These are phyloP conservation scores for Tuta absoluta DNA, from an alignment of 2,888 invertebrate genomes.

Conservation along the genomic window DNA sequence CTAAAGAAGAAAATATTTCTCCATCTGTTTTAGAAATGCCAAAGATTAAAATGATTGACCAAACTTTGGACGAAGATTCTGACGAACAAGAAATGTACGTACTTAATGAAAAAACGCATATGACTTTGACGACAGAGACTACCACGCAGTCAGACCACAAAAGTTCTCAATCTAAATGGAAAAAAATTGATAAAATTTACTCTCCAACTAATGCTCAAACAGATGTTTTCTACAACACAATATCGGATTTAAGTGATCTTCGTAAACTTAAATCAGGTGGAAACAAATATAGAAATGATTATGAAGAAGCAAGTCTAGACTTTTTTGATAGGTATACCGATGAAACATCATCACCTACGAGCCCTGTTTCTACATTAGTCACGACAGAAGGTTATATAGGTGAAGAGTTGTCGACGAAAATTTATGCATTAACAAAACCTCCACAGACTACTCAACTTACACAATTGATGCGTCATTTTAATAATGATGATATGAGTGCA, in stretches of 20 bases:
- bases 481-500: slow-evolving; percentile 29
- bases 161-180: neutral
- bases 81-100: slow-evolving; percentile 1
- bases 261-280: neutral
- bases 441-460: neutral
- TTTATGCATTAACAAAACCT: neutral
- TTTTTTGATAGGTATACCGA: neutral
- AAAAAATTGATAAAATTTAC: neutral
- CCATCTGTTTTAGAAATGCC: neutral
- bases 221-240: neutral
- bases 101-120: neutral
- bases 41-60: neutral
- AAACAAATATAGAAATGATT: neutral
- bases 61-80: neutral
- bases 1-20: slow-evolving; percentile 33
- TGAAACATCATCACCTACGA: neutral
- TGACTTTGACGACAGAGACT: neutral
- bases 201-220: neutral
- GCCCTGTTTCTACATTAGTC: neutral
- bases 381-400: neutral
- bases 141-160: neutral
- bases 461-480: neutral
- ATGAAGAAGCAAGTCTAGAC: neutral
- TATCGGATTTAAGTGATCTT: neutral
- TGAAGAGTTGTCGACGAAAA: neutral